Conservation (phyloP, 2,888 invertebrate genomes). For the Apamea anceps region DNA sequence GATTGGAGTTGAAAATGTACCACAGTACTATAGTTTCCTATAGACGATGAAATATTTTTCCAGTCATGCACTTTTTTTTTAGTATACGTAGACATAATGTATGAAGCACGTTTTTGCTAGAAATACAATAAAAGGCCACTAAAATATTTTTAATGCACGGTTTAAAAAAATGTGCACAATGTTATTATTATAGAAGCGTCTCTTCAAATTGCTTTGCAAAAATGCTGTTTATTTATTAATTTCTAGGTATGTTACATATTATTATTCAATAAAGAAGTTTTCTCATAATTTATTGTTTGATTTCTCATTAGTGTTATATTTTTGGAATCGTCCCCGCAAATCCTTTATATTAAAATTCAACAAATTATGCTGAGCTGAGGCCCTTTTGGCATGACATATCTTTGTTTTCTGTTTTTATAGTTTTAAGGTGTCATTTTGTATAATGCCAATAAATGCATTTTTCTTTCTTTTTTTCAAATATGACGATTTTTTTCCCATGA, state of each 20-base stretch:
- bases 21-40: background rate
- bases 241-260: constrained; percentile 16
- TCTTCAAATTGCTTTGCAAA: constrained; percentile 38
- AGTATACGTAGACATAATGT: background rate
- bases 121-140: constrained; percentile 25
- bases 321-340: background rate
- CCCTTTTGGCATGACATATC: too few species aligned
- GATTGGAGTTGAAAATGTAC: constrained; percentile 27
- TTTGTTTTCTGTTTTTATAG: too few species aligned
- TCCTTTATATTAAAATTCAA: too few species aligned
- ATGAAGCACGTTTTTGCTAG: constrained; percentile 26
- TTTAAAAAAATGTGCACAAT: constrained; percentile 17
- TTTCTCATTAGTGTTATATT: constrained; percentile 4
- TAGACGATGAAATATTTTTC: background rate
- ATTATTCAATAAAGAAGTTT: constrained; percentile 47
- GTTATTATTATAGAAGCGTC: background rate
- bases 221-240: constrained; percentile 23
- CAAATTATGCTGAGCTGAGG: too few species aligned
- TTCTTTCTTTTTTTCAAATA: too few species aligned
- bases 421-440: too few species aligned
- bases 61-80: background rate
- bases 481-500: too few species aligned
- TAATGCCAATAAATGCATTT: too few species aligned
- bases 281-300: constrained; percentile 14
- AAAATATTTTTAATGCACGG: constrained; percentile 8